Evolutionary conservation across 1,140 invertebrate species (phyloP).

Genomic region (Drosophila ambigua): DNA sequence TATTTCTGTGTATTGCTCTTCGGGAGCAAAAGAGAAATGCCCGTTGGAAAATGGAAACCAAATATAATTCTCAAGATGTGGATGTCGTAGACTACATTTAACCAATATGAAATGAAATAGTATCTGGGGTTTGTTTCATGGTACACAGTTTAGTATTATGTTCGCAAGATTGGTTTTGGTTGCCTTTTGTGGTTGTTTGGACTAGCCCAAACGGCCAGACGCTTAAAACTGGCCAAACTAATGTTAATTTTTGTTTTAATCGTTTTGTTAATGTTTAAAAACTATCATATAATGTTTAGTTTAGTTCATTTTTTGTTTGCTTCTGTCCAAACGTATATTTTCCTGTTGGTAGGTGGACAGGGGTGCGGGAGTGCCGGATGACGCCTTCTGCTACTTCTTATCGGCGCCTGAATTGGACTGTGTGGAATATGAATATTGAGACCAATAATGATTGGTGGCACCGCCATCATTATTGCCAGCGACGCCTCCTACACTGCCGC

Average conservation of each 20-base stretch:
- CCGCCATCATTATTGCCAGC: slow-evolving; percentile 69
- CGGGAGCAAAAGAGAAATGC: slow-evolving; percentile 23
- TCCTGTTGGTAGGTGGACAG: slow-evolving; percentile 23
- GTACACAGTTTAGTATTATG: slow-evolving; percentile 14
- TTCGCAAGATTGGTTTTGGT: slow-evolving; percentile 26
- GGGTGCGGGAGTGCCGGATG: slow-evolving; percentile 13
- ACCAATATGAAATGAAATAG: slow-evolving; percentile 3
- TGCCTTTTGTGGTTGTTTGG: slow-evolving; percentile 30
- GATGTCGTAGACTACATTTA: slow-evolving; percentile 4
- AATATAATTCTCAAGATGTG: slow-evolving; percentile 11
- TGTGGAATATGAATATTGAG: slow-evolving; percentile 82
- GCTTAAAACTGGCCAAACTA: slow-evolving; percentile 73
- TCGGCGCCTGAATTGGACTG: slow-evolving; percentile 71
- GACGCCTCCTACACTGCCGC: slow-evolving; percentile 39
- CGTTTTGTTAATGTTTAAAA: slow-evolving; percentile 56
- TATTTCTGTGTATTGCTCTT: slow-evolving; percentile 24
- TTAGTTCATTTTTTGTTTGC: slow-evolving; percentile 44
- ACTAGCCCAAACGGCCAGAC: slow-evolving; percentile 35
- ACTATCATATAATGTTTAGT: slow-evolving; percentile 66
- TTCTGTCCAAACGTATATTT: slow-evolving; percentile 26
- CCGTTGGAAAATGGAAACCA: slow-evolving; percentile 28
- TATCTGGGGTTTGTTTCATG: slow-evolving; percentile 2
- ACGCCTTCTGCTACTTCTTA: slow-evolving; percentile 53
- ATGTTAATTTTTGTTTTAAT: slow-evolving; percentile 47
- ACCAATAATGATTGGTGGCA: slow-evolving; percentile 82